phyloP scores from a whole-genome alignment of 2,888 invertebrate genomes.

The Thysanoteuthis rhombus region DNA sequence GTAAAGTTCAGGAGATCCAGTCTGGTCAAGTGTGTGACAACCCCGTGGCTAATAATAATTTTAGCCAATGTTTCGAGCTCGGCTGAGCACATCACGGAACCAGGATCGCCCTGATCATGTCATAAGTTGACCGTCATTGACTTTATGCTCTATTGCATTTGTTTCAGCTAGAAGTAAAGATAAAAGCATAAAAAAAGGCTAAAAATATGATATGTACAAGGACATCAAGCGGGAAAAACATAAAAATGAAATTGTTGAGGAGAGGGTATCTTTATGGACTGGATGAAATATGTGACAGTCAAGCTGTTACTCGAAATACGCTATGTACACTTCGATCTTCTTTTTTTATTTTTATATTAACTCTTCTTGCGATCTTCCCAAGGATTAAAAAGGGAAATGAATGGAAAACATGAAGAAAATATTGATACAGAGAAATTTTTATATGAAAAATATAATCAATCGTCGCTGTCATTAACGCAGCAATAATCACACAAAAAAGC shows the following conservation, averaged over 20 bases:
- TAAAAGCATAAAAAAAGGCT: neutral
- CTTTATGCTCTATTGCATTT: neutral
- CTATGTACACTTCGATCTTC: neutral
- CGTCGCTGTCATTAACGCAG: neutral
- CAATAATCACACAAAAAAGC: neutral
- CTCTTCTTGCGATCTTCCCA: neutral
- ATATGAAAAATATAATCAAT: neutral
- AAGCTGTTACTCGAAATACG: neutral
- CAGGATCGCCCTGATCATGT: conserved; percentile 12
- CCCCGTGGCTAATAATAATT: conserved; percentile 12
- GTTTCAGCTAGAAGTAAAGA: neutral
- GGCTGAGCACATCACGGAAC: conserved; percentile 12
- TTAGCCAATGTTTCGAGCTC: neutral
- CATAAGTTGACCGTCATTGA: conserved; percentile 12
- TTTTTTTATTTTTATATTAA: neutral
- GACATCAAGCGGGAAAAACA: neutral
- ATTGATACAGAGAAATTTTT: neutral
- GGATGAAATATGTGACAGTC: neutral
- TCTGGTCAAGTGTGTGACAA: neutral
- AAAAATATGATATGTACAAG: neutral
- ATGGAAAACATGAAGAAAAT: neutral
- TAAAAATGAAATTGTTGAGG: neutral
- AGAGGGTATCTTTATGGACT: neutral
- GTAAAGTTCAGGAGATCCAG: neutral
- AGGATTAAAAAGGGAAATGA: neutral